A percentile compares a stretch with the other conserved stretches of the same genome.
Evolutionary conservation across 2,797 vertebrate genomes (phyloP).

Genomic region (Scolopax rusticola): DNA sequence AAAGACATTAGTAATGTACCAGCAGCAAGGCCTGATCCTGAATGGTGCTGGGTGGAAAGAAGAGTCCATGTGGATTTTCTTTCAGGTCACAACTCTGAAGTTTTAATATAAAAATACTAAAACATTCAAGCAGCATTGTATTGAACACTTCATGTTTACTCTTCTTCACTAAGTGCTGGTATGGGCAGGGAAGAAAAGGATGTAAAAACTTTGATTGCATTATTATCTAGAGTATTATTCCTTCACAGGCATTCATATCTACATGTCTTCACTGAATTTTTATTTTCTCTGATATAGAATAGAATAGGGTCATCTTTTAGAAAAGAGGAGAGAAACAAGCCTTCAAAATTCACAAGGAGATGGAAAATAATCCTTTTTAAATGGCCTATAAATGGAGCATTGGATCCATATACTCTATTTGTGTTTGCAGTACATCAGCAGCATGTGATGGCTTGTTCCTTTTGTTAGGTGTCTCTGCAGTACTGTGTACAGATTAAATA

Average conservation of each 20-base stretch:
- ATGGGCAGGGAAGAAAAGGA: background rate
- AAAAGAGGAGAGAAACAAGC: background rate
- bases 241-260: background rate
- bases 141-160: background rate
- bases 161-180: background rate
- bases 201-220: background rate
- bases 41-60: background rate
- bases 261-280: background rate
- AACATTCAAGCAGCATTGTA: background rate
- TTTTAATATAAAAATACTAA: background rate
- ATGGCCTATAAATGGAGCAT: background rate
- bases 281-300: background rate
- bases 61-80: background rate
- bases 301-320: background rate
- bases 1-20: background rate
- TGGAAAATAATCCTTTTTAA: background rate
- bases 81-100: background rate
- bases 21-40: background rate
- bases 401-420: conserved; percentile 1
- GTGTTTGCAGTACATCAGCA: conserved; percentile 19
- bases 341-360: conserved; percentile 23
- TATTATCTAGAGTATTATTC: background rate
- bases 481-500: conserved; percentile 55
- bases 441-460: conserved; percentile 19
- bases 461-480: conserved; percentile 61